phyloP scores from a whole-genome alignment of 2,113 vertebrate genomes.

The Microcebus griseorufus region DNA sequence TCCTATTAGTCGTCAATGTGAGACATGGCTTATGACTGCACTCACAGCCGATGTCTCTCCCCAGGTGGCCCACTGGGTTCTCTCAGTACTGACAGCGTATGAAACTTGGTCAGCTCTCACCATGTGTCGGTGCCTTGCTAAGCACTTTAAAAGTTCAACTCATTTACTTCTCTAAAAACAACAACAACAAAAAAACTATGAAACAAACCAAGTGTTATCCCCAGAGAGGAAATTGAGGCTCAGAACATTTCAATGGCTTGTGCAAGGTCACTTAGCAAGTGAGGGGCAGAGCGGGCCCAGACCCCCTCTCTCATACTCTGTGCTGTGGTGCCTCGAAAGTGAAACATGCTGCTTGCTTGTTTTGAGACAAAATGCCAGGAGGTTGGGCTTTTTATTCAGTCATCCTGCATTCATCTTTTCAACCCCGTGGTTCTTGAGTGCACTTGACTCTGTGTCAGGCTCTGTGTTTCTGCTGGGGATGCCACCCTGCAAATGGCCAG shows the following conservation, averaged over 20 bases:
- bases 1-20: neutral
- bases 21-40: rapidly evolving
- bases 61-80: rapidly evolving
- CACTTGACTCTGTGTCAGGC: too few relatives aligned
- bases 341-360: rapidly evolving
- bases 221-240: neutral
- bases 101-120: rapidly evolving
- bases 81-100: rapidly evolving
- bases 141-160: neutral
- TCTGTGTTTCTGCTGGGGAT: neutral
- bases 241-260: too few relatives aligned
- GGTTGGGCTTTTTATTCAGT: neutral
- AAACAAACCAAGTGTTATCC: rapidly evolving
- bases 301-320: rapidly evolving
- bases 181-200: neutral
- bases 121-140: rapidly evolving
- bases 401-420: rapidly evolving
- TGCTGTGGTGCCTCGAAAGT: neutral
- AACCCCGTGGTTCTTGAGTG: neutral
- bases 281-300: neutral
- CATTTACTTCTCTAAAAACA: neutral
- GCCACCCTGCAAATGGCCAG: rapidly evolving
- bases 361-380: neutral
- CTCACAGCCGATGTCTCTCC: neutral
- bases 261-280: rapidly evolving